Percentiles rank a stretch among this genome's conserved stretches.
Evolutionary conservation across 2,888 invertebrate species (phyloP).

Genomic region (Melieria picta): DNA sequence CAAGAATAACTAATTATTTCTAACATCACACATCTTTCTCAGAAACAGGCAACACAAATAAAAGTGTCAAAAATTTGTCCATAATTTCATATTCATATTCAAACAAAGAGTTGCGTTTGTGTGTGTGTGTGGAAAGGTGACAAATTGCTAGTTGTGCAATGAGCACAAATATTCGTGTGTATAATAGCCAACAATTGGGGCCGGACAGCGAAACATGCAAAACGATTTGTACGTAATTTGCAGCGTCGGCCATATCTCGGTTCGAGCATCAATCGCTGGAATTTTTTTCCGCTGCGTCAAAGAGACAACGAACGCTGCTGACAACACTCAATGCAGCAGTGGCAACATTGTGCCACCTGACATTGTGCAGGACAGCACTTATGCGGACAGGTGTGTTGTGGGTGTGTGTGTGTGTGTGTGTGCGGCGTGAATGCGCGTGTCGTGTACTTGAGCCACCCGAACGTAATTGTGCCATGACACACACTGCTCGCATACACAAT

Average conservation of each 20-base stretch:
- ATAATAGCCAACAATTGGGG: no score
- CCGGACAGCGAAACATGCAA: background rate
- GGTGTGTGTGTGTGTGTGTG: conserved; percentile 14
- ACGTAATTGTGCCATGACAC: conserved; percentile 9
- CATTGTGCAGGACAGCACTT: no score
- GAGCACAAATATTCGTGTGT: no score
- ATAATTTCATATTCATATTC: no score
- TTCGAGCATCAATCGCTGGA: background rate
- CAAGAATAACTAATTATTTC: no score
- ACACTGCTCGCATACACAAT: background rate
- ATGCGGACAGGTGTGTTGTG: background rate
- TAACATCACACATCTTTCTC: no score
- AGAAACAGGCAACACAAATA: no score
- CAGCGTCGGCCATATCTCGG: background rate
- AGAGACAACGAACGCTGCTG: background rate
- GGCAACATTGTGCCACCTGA: no score
- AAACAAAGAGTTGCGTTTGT: no score
- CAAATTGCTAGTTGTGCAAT: no score
- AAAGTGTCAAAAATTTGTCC: no score
- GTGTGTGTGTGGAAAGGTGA: no score
- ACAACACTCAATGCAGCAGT: background rate
- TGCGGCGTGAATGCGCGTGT: background rate
- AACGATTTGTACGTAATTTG: background rate
- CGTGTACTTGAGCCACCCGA: background rate
- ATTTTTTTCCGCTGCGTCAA: background rate